These are phyloP conservation scores for Ormyrus labotus DNA, from an alignment of 2,888 invertebrate species.

Conservation along the genomic window DNA sequence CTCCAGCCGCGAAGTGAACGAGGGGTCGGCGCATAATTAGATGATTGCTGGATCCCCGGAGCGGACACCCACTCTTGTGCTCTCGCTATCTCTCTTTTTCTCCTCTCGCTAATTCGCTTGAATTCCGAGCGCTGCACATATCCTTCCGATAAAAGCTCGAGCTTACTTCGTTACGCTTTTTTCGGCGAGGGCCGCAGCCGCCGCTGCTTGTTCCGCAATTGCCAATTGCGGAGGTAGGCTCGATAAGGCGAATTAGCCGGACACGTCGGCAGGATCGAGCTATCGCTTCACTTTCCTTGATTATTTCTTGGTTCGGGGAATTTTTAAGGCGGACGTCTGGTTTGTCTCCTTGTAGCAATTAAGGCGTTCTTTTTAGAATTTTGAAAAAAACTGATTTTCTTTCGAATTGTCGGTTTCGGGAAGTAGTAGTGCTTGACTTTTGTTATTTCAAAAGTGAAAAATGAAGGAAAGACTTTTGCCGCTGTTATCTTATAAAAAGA, in stretches of 20 bases:
- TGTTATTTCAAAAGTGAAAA: too few species aligned
- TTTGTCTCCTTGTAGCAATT: too few species aligned
- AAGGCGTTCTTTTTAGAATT: too few species aligned
- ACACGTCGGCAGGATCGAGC: background rate
- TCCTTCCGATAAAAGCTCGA: background rate
- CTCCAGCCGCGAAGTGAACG: slow-evolving; percentile 52
- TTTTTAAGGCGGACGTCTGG: too few species aligned
- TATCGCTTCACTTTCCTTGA: background rate
- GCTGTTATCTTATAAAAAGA: too few species aligned
- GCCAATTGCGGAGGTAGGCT: slow-evolving; percentile 35
- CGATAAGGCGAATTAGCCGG: slow-evolving; percentile 31
- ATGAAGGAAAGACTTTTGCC: too few species aligned
- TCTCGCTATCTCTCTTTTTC: too few species aligned
- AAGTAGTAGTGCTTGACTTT: background rate
- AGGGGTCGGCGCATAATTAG: slow-evolving; percentile 52
- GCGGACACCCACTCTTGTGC: slow-evolving; percentile 11
- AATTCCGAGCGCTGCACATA: slow-evolving; percentile 29
- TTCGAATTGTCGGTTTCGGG: too few species aligned
- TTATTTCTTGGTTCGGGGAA: background rate
- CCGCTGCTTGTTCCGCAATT: slow-evolving; percentile 4
- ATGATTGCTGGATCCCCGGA: slow-evolving; percentile 55
- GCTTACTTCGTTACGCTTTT: slow-evolving; percentile 34
- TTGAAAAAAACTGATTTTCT: too few species aligned
- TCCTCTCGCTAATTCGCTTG: slow-evolving; percentile 42
- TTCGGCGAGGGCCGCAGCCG: background rate